Evolutionary conservation across 2,113 vertebrate genomes (phyloP).

Genomic region (Herpetotheres cachinnans): DNA sequence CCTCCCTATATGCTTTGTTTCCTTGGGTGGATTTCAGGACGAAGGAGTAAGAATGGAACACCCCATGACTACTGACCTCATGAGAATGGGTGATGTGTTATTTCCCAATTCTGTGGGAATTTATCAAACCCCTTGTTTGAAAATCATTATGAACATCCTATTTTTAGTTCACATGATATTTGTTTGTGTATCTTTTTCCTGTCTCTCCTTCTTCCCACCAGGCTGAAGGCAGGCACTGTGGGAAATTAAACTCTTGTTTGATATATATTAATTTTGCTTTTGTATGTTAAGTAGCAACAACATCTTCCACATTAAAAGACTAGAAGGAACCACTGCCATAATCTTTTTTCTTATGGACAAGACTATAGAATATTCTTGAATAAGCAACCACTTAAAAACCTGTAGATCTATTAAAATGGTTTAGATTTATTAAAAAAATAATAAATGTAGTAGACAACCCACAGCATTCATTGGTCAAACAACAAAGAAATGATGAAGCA

Average conservation of each 20-base stretch:
- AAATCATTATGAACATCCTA: not conserved
- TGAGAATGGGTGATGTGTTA: not conserved
- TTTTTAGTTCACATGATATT: slow-evolving; percentile 16
- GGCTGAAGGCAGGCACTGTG: not conserved
- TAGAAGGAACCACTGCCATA: not conserved
- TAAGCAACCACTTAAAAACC: not conserved
- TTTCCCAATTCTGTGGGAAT: not conserved
- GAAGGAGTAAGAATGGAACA: not conserved
- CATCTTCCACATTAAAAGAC: not conserved
- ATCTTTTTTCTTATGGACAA: not conserved
- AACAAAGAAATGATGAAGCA: not conserved
- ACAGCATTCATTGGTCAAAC: not conserved
- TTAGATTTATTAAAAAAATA: not conserved
- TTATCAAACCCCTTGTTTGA: not conserved
- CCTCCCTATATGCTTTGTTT: not conserved
- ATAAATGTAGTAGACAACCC: not conserved
- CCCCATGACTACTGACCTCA: not conserved
- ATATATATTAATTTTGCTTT: not conserved
- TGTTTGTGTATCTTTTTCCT: slow-evolving; percentile 4
- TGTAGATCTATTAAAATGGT: not conserved
- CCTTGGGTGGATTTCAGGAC: not conserved
- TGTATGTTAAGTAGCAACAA: not conserved
- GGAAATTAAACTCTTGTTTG: not conserved
- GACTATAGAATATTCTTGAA: not conserved
- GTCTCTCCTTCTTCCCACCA: not conserved